Base-by-base conservation (phyloP, 2,888 invertebrate genomes). In the Alviniconcha strummeri region DNA sequence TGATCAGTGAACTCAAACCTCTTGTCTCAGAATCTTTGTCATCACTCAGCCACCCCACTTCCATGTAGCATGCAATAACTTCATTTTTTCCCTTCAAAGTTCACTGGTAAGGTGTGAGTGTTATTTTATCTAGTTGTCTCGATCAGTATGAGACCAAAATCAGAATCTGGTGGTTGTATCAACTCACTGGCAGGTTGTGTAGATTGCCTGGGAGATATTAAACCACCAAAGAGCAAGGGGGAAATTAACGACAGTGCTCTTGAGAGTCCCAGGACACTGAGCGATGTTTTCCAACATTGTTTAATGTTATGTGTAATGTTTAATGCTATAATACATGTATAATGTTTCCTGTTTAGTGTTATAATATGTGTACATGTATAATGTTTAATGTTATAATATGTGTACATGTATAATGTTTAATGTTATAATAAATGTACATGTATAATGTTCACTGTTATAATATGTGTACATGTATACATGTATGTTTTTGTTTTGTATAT, bases 121-220 rank as follows among this genome's bases (percentile, higher is more conserved):
- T 36, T 36, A 36, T 36, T 36, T 36, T 36, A 36, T 36, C 36
- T 36, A 0, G 36, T 36, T 36, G 36, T 36, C 36, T 36, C 36
- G 0, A 36, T 36, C 36, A 36, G 36, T 36, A 36, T 36, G 36
- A 36, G 36, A 36, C 36, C 3, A 36, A 36, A 36, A 36, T 36
- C 36, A 36, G 36, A 36, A 36, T 36, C 36, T 79, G 80, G 80
- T 80, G 80, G 69, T 80, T 80, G 80, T 80, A 80, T 80, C 80
- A 80, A 0, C 80, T 80, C 55, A n/a, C 4, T 80, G 80, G 69
- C 67, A 60, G 2, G 17, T 75, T 6, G 19, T 11, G 6, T 15
- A 11, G 15, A 52, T 69, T 19, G 69, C 69, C 80, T 52, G 19
- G 3, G 80, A 69, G 80, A 5, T 80, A 80, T 80, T 80, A 80